Base-by-base conservation (phyloP, 2,113 vertebrate genomes). In the Etia nguti region DNA sequence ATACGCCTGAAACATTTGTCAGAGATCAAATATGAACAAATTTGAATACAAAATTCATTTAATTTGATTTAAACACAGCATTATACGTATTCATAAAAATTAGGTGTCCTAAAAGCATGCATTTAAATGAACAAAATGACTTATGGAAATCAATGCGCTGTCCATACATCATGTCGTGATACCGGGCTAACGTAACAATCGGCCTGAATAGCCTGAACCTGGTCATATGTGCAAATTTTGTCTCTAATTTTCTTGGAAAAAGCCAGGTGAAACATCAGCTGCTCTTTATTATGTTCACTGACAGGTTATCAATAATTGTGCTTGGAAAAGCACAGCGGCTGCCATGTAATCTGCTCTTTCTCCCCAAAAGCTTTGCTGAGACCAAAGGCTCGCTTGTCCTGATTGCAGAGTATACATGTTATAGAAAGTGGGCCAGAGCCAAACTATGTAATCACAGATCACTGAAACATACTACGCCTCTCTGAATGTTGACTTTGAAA, bases 401-500 rank as follows among this genome's bases (percentile, higher is more conserved):
- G 87, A 85, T 90, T 88, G 87, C 82, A 77, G 20, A 2, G 80
- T 20, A 75, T n/a, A 75, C 79, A 81, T 79, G 88, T 86, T 90
- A 59, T 15, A 83, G 73, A 81, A 18, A 16, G 79, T 22, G 43
- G 62, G 79, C 41, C 75, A 3, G 55, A 86, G 82, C 85, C 80
- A 22, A 56, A 57, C 81, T 3, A 50, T 13, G 79, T 56, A 68
- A 91, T 91, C 91, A 83, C 85, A 86, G 56, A 82, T 83, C 65
- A 56, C 85, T 60, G 81, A 84, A 87, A 59, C 62, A 31, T 34
- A 56, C 88, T 83, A 87, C 2, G 50, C 79, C 85, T 86, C 82
- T 62, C 84, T 29, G 59, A 16, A 82, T 84, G 86, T 83, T 90
- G 77, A 89, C 85, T 86, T 87, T 89, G 82, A 93, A 92, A 94